A percentile compares a stretch with the other conserved stretches of the same genome.
Evolutionary conservation across 2,888 invertebrate genomes (phyloP).

Genomic region (Lacanobia wlatinum): DNA sequence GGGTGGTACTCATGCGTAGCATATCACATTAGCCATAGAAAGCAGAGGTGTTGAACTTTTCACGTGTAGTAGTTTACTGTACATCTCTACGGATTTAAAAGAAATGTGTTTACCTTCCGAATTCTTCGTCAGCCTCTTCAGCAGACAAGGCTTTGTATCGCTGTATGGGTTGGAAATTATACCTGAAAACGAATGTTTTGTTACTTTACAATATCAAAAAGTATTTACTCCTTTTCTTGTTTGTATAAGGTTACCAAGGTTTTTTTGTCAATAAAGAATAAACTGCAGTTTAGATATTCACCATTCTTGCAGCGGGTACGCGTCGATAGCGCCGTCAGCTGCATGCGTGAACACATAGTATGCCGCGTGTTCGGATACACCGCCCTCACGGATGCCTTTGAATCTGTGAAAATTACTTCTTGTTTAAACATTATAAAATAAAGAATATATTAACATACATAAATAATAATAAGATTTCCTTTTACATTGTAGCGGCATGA

Average conservation of each 20-base stretch:
- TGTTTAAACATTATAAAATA: no score
- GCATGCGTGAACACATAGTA: slow-evolving; percentile 99
- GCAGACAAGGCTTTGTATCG: slow-evolving; percentile 98
- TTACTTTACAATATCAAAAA: no score
- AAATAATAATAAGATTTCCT: no score
- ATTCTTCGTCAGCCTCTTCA: slow-evolving; percentile 99
- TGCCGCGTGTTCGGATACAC: slow-evolving; percentile 98
- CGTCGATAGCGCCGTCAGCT: slow-evolving; percentile 98
- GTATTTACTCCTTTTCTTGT: no score
- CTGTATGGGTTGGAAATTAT: slow-evolving; percentile 97
- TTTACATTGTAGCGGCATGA: no score
- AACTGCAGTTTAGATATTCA: slow-evolving; percentile 66
- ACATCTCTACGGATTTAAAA: not conserved
- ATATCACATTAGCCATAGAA: no score
- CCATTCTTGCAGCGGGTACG: slow-evolving; percentile 99
- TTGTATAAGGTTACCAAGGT: no score
- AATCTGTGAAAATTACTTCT: slow-evolving; percentile 86
- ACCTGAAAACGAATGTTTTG: slow-evolving; percentile 85
- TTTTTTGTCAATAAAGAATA: no score
- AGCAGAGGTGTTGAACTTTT: no score
- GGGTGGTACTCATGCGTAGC: no score
- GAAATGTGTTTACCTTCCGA: slow-evolving; percentile 91
- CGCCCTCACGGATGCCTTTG: slow-evolving; percentile 98
- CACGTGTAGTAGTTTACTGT: no score
- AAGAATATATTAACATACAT: no score